These are phyloP conservation scores for Eristalis intricaria DNA, from an alignment of 2,888 invertebrate genomes.

Conservation along the genomic window DNA sequence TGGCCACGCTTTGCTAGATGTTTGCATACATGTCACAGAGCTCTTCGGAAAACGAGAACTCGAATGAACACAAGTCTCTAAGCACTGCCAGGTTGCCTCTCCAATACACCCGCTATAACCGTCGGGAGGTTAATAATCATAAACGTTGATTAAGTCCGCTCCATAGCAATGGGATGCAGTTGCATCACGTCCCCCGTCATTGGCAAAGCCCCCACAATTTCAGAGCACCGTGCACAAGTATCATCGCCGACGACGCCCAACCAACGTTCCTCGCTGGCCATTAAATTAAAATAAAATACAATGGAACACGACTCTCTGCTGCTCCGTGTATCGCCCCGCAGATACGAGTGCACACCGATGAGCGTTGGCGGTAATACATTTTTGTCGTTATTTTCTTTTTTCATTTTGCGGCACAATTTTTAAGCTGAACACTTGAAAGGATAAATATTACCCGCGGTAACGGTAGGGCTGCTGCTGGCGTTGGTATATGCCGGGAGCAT, in stretches of 20 bases:
- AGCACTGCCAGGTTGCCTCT: neutral
- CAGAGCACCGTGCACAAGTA: constrained; percentile 18
- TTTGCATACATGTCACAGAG: too few species aligned
- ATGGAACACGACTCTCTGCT: constrained; percentile 43
- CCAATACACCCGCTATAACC: neutral
- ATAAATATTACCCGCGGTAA: constrained; percentile 42
- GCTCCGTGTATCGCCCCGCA: neutral
- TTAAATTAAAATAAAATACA: constrained; percentile 67
- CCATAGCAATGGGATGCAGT: constrained; percentile 19
- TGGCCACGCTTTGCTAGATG: too few species aligned
- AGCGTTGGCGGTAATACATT: constrained; percentile 32
- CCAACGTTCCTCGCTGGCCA: constrained; percentile 29
- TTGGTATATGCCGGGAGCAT: constrained; percentile 20
- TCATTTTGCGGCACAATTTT: constrained; percentile 4
- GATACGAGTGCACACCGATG: neutral
- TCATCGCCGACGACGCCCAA: constrained; percentile 35
- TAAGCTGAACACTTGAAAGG: constrained; percentile 41
- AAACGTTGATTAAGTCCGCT: constrained; percentile 40
- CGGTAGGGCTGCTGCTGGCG: neutral
- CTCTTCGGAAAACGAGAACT: too few species aligned
- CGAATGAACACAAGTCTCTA: neutral
- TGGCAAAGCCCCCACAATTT: constrained; percentile 26
- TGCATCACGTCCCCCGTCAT: neutral
- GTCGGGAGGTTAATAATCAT: constrained; percentile 29
- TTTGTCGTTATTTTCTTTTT: constrained; percentile 8